Evolutionary conservation across 2,888 invertebrate species (phyloP).

Genomic region (Magallana nippona): DNA sequence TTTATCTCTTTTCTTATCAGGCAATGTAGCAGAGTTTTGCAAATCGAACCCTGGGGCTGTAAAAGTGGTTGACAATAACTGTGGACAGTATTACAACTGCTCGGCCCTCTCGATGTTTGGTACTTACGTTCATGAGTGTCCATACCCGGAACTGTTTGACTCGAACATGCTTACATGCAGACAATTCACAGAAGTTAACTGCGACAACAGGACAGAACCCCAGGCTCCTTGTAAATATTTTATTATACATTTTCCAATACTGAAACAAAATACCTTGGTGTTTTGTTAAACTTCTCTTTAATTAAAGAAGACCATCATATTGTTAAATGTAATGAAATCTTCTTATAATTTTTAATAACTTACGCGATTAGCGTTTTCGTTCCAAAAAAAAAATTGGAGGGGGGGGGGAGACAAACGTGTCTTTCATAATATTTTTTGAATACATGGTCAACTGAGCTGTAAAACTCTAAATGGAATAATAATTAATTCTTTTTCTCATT

Average conservation of each 20-base stretch:
- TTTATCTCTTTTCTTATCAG: conserved; percentile 36
- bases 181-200: conserved; percentile 53
- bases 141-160: conserved; percentile 58
- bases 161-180: conserved; percentile 56
- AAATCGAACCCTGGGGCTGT: conserved; percentile 51
- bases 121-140: conserved; percentile 53
- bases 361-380: too few species aligned
- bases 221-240: conserved; percentile 60
- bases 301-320: too few species aligned
- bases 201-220: conserved; percentile 57
- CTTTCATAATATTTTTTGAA: too few species aligned
- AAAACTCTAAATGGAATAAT: too few species aligned
- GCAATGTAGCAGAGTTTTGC: conserved; percentile 52
- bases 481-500: not conserved
- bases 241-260: not conserved
- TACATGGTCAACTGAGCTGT: too few species aligned
- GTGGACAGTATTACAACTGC: conserved; percentile 60
- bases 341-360: too few species aligned
- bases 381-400: too few species aligned
- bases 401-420: too few species aligned
- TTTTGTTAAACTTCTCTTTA: too few species aligned
- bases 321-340: too few species aligned
- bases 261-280: too few species aligned
- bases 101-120: conserved; percentile 42
- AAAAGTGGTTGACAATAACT: conserved; percentile 46